Evolutionary conservation across 2,113 vertebrate genomes (phyloP), one percentile per base, ranked within the genome.

Genomic region (Xenopus tropicalis): DNA sequence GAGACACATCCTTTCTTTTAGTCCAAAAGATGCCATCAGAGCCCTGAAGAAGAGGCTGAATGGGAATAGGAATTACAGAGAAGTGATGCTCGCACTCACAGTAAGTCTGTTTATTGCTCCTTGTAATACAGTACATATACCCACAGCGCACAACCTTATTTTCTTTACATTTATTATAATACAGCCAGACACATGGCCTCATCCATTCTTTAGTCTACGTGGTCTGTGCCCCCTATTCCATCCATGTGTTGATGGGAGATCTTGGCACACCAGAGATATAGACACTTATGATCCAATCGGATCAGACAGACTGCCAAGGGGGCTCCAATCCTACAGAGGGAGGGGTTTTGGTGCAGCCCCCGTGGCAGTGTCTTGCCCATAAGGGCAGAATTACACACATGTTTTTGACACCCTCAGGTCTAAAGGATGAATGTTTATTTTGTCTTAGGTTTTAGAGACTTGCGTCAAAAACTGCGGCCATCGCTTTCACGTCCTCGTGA

Each of bases 391-490:
- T n/a, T n/a, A n/a, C n/a, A n/a, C n/a, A n/a, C n/a, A n/a, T n/a
- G n/a, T n/a, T n/a, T n/a, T n/a, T n/a, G n/a, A n/a, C n/a, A n/a
- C n/a, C n/a, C n/a, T 37, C 29, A 1, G 16, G 46, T 4, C 16
- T 48, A 2, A 48, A 48, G 46, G 46, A 48, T 9, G 5, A 3
- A 37, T 37, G 10, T 44, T 59, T 10, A 23, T 24, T 44, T 37
- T 2, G 9, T 48, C 13, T 22, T 79, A 99, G 97, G 97, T 99
- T 42, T 85, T 99, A 78, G 97, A 99, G 85, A 98, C 97, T 0
- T 97, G 97, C 68, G 97, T 99, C 74, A 99, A 99, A 89, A 99
- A 99, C 89, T 99, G 97, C n/a, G 97, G 97, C 77, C 96, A 98
- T 84, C 96, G 97, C 63, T 99, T 99, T 80, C 97, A 99, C 0